Percentiles rank a stretch among this genome's conserved stretches.
phyloP scores from a whole-genome alignment of 2,113 vertebrate genomes.

The Aplodontia rufa region DNA sequence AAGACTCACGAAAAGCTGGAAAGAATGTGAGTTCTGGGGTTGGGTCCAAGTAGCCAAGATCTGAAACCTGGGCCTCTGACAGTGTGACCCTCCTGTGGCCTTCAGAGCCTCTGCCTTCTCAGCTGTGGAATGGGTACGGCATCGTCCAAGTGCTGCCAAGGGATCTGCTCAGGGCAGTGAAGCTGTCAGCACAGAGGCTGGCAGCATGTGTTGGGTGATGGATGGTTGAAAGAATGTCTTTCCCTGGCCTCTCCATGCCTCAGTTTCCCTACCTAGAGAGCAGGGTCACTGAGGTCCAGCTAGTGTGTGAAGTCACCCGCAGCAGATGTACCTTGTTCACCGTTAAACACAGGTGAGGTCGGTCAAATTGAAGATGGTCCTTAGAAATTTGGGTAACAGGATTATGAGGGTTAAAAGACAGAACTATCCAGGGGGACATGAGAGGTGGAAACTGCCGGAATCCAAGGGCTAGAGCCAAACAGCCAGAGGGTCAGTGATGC shows the following conservation, averaged over 20 bases:
- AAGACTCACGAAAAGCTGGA: not conserved
- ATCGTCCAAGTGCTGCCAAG: not conserved
- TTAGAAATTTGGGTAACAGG: conserved; percentile 1
- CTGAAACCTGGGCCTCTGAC: not conserved
- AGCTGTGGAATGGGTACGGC: not conserved
- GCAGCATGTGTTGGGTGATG: not conserved
- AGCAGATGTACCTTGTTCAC: not conserved
- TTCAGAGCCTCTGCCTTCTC: not conserved
- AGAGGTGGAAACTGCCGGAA: not conserved
- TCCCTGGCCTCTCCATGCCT: not conserved
- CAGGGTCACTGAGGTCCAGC: not conserved
- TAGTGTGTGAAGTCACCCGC: not conserved
- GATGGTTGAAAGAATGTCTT: not conserved
- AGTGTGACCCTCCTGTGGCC: not conserved
- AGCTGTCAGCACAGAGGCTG: not conserved
- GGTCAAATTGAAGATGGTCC: not conserved
- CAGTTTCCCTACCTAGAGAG: not conserved
- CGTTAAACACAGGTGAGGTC: not conserved
- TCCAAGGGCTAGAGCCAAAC: not conserved
- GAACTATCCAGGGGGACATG: not conserved
- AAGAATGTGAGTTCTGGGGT: not conserved
- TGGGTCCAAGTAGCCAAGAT: not conserved
- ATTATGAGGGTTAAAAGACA: not conserved
- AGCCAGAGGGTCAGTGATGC: not conserved
- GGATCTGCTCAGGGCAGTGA: not conserved